Base-by-base conservation (phyloP, 1,140 invertebrate genomes). In the Sminthurides bifidus region DNA sequence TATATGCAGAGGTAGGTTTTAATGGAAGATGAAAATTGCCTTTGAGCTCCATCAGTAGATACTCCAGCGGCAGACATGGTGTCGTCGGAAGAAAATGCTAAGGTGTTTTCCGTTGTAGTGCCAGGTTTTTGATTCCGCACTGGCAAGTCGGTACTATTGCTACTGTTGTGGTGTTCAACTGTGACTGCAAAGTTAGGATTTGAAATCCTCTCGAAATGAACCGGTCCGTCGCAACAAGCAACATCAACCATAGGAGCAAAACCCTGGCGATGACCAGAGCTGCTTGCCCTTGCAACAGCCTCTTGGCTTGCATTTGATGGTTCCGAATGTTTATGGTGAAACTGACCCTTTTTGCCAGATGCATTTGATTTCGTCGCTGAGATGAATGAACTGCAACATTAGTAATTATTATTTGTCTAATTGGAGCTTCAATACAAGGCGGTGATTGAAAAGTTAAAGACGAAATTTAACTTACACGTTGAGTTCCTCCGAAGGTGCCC, bases 201-300 rank as follows among this genome's bases (percentile, higher is more conserved):
- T 5, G 85, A 68, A 3, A 86, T 81, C 2, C 84, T 72, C 56
- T 84, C 84, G 68, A 91, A 90, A 30, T 81, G 74, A 0, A 91
- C 85, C 0, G 87, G 87, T 0, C 87, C 87, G 70, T 92, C 87
- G 69, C 87, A 90, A 43, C 83, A 87, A 5, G 87, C 87, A 2
- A 91, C 74, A 69, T 90, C 87, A 49, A 86, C 74, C 1, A 87
- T 79, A 14, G 82, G 77, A 12, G 52, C 19, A 10, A 29, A n/a
- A n/a, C n/a, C n/a, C n/a, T n/a, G n/a, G n/a, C n/a, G n/a, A n/a
- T n/a, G n/a, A n/a, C n/a, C n/a, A n/a, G n/a, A n/a, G n/a, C n/a
- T n/a, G n/a, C n/a, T n/a, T n/a, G n/a, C n/a, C n/a, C n/a, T n/a
- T n/a, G n/a, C n/a, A n/a, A n/a, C n/a, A n/a, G n/a, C n/a, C n/a